A percentile compares a stretch with the other conserved stretches of the same genome.
phyloP scores from a whole-genome alignment of 2,113 vertebrate genomes.

The Helogale parvula region DNA sequence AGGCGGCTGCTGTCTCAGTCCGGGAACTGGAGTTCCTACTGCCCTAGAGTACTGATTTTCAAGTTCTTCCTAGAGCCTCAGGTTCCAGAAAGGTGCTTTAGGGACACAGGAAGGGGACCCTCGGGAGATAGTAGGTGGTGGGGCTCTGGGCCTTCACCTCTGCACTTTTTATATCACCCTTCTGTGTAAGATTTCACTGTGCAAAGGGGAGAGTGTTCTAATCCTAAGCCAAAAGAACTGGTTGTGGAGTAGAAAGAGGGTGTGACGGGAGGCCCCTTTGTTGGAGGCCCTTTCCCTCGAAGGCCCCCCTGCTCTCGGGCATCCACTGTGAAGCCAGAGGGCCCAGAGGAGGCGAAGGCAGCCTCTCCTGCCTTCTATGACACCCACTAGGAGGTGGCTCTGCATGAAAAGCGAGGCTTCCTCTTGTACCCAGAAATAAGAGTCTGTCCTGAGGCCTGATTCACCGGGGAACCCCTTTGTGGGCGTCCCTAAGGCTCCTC shows the following conservation, averaged over 20 bases:
- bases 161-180: not conserved
- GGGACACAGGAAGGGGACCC: rapidly evolving
- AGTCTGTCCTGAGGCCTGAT: not conserved
- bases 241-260: rapidly evolving
- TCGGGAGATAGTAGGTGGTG: not conserved
- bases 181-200: not conserved
- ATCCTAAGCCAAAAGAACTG: not conserved
- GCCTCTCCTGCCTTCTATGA: not conserved
- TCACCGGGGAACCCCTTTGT: not conserved
- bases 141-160: not conserved
- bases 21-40: not conserved
- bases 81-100: not conserved
- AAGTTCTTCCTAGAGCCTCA: not conserved
- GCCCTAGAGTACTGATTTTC: not conserved
- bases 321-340: not conserved
- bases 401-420: not conserved
- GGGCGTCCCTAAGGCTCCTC: not conserved
- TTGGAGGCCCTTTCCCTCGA: not conserved
- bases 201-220: not conserved
- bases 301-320: not conserved
- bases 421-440: not conserved
- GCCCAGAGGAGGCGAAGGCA: not conserved
- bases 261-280: rapidly evolving
- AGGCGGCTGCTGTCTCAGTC: not conserved
- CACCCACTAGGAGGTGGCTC: not conserved